Evolutionary conservation across 2,113 vertebrate genomes (phyloP).

Genomic region (Heliornis fulica): DNA sequence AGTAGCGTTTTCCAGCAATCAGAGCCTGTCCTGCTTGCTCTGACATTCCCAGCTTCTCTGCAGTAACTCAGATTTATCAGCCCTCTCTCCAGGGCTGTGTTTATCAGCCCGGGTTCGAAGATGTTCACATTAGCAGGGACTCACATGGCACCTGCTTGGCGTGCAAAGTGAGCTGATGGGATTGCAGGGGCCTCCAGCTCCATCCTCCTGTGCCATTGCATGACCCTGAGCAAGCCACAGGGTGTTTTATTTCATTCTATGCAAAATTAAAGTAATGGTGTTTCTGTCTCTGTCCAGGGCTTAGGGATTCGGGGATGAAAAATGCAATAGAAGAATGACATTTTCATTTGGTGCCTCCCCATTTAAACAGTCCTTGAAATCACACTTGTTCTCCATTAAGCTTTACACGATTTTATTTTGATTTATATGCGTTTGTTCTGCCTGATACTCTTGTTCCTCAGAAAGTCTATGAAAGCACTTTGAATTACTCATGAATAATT

Average conservation of each 20-base stretch:
- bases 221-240: background rate
- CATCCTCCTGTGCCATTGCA: fast-evolving
- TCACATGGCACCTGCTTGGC: fast-evolving
- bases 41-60: background rate
- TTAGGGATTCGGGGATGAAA: background rate
- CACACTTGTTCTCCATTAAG: background rate
- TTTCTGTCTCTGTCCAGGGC: background rate
- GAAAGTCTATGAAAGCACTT: background rate
- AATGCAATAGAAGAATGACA: background rate
- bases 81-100: background rate
- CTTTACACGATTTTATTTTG: background rate
- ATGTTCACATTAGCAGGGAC: background rate
- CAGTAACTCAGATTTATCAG: background rate
- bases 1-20: background rate
- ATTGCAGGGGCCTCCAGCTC: background rate
- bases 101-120: background rate
- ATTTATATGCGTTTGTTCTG: background rate
- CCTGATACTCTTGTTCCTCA: background rate
- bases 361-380: background rate
- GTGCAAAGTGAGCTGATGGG: background rate
- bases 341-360: background rate
- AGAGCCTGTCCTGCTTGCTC: background rate
- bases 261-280: background rate
- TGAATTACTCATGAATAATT: conserved; percentile 4
- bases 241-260: background rate